Percentiles rank a stretch among this genome's conserved stretches.
Conservation (phyloP, 2,888 invertebrate genomes). For the Iphiclides podalirius region DNA sequence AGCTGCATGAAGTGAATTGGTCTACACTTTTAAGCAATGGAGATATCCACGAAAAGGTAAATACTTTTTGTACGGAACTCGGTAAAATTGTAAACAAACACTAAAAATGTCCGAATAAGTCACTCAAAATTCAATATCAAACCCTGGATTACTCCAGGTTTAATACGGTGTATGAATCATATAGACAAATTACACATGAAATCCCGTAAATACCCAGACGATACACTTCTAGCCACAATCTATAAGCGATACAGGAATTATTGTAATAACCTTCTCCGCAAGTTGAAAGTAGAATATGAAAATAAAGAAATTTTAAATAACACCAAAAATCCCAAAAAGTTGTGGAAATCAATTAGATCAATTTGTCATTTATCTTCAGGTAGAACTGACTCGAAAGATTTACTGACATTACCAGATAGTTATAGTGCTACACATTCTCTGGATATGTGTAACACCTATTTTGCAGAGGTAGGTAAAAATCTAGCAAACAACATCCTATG, state of each 20-base stretch:
- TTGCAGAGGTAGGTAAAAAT: conserved; percentile 4
- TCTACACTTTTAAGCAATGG: neutral
- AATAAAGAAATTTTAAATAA: conserved; percentile 16
- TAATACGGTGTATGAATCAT: conserved; percentile 22
- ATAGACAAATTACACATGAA: conserved; percentile 22
- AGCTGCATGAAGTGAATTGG: neutral
- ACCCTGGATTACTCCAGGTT: conserved; percentile 9
- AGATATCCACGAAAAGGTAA: neutral
- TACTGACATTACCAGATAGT: neutral
- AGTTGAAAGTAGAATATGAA: conserved; percentile 24
- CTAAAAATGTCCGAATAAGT: neutral
- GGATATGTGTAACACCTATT: conserved; percentile 6
- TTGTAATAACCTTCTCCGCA: conserved; percentile 25
- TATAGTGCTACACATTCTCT: neutral
- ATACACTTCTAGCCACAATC: conserved; percentile 16
- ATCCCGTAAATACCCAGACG: conserved; percentile 22
- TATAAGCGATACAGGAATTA: conserved; percentile 28
- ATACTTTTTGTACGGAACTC: neutral
- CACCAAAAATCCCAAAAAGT: conserved; percentile 24
- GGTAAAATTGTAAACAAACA: neutral
- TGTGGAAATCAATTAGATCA: conserved; percentile 24
- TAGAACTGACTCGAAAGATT: neutral
- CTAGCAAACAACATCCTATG: conserved; percentile 7
- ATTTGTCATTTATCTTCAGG: conserved; percentile 16
- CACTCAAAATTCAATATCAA: neutral